Percentiles rank a stretch among this genome's conserved stretches.
phyloP scores from a whole-genome alignment of 2,113 vertebrate genomes.

The Hydrolagus affinis region DNA sequence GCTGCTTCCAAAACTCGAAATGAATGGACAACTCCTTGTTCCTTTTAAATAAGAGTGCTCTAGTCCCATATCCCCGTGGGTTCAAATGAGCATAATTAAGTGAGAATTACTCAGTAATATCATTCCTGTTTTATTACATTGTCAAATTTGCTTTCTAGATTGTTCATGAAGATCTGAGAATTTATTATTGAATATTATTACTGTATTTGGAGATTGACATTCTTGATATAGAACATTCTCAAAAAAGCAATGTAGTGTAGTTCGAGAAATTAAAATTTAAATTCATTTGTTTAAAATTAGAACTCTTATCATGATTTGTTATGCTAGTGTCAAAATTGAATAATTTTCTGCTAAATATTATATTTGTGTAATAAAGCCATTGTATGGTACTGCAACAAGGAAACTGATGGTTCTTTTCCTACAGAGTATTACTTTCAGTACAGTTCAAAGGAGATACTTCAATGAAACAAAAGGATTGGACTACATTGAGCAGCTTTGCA shows the following conservation, averaged over 20 bases:
- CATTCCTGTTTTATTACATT: too few relatives aligned
- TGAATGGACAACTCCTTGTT: too few relatives aligned
- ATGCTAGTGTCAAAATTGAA: background rate
- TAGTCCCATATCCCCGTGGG: too few relatives aligned
- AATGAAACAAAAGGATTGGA: conserved; percentile 93
- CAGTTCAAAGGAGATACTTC: conserved; percentile 88
- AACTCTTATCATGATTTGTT: background rate
- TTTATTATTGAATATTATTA: background rate
- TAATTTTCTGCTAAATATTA: too few relatives aligned
- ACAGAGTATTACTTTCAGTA: conserved; percentile 77
- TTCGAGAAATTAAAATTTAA: background rate
- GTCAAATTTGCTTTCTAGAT: too few relatives aligned
- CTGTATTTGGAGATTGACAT: background rate
- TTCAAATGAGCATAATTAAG: too few relatives aligned
- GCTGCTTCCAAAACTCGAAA: too few relatives aligned
- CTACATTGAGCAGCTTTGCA: conserved; percentile 83
- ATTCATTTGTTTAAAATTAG: background rate
- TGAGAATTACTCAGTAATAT: too few relatives aligned
- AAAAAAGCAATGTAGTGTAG: background rate
- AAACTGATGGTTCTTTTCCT: conserved; percentile 32
- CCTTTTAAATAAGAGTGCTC: too few relatives aligned
- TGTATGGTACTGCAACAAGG: background rate
- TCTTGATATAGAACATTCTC: background rate
- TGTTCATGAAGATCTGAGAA: background rate
- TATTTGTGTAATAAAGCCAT: background rate